Conservation (phyloP, 2,797 vertebrate genomes). For the Rhincodon typus region DNA sequence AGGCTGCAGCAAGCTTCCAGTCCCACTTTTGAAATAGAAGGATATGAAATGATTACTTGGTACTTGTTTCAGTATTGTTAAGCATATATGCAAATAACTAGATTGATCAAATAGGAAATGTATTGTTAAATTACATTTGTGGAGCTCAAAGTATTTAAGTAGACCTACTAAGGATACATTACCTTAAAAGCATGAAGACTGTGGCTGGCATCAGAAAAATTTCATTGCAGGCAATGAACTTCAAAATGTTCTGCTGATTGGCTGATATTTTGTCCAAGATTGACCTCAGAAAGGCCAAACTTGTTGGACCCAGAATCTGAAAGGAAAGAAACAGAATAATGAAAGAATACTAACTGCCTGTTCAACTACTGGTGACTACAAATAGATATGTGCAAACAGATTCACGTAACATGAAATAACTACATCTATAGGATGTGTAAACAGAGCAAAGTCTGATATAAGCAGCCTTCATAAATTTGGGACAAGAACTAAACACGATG, state of each 20-base stretch:
- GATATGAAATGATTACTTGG: constrained; percentile 22
- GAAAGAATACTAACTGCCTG: constrained; percentile 27
- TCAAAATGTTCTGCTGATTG: constrained; percentile 97
- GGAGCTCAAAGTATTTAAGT: too few relatives aligned
- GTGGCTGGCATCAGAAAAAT: constrained; percentile 98
- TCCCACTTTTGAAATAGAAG: constrained; percentile 67
- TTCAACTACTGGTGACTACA: not conserved
- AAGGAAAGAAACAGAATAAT: constrained; percentile 44
- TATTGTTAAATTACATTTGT: not conserved
- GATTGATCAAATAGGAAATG: not conserved
- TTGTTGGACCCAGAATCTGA: constrained; percentile 79
- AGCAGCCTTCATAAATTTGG: not conserved
- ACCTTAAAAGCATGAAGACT: constrained; percentile 92
- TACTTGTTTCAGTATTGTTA: not conserved
- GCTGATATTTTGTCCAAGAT: constrained; percentile 81
- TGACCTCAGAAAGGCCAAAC: constrained; percentile 79
- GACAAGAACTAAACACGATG: not conserved
- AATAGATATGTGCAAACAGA: not conserved
- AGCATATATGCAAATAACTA: not conserved
- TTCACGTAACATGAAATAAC: not conserved
- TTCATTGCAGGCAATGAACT: constrained; percentile 97
- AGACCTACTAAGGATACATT: constrained; percentile 41
- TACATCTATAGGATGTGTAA: not conserved
- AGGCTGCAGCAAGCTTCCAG: constrained; percentile 90
- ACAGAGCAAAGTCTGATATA: not conserved